phyloP scores from a whole-genome alignment of 1,140 invertebrate genomes.

The Venustaconcha ellipsiformis region DNA sequence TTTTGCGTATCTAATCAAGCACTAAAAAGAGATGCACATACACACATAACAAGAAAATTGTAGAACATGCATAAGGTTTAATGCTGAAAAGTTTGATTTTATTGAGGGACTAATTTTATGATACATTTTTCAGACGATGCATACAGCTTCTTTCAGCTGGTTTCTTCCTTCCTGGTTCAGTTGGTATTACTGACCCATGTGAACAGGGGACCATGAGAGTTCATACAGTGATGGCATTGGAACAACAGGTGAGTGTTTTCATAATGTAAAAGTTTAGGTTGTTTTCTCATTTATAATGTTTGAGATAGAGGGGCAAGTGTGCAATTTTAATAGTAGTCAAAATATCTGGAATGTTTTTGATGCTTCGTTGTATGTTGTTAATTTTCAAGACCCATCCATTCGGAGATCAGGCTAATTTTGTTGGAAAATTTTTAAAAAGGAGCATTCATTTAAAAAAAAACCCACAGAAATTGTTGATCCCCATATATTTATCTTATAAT shows the following conservation, averaged over 20 bases:
- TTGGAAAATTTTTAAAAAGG: too few species aligned
- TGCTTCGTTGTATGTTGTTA: too few species aligned
- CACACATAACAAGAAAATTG: not conserved
- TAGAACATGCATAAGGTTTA: not conserved
- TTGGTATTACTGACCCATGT: slow-evolving; percentile 94
- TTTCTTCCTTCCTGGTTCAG: slow-evolving; percentile 93
- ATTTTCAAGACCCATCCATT: too few species aligned
- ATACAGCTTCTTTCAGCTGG: slow-evolving; percentile 94
- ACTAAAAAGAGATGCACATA: not conserved
- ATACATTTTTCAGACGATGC: slow-evolving; percentile 73
- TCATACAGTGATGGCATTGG: slow-evolving; percentile 91
- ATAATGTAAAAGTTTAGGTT: not conserved
- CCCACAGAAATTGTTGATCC: too few species aligned
- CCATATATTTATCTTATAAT: too few species aligned
- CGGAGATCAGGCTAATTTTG: too few species aligned
- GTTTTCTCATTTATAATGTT: too few species aligned
- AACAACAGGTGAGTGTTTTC: slow-evolving; percentile 79
- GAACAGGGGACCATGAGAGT: slow-evolving; percentile 89
- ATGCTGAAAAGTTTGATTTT: not conserved
- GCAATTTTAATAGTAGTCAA: too few species aligned
- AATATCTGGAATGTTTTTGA: too few species aligned
- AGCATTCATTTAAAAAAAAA: too few species aligned
- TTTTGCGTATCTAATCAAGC: too few species aligned
- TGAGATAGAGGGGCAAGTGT: too few species aligned
- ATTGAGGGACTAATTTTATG: not conserved